A percentile compares a stretch with the other conserved stretches of the same genome.
phyloP scores from a whole-genome alignment of 2,888 invertebrate genomes.

The Caenorhabditis doughertyi region DNA sequence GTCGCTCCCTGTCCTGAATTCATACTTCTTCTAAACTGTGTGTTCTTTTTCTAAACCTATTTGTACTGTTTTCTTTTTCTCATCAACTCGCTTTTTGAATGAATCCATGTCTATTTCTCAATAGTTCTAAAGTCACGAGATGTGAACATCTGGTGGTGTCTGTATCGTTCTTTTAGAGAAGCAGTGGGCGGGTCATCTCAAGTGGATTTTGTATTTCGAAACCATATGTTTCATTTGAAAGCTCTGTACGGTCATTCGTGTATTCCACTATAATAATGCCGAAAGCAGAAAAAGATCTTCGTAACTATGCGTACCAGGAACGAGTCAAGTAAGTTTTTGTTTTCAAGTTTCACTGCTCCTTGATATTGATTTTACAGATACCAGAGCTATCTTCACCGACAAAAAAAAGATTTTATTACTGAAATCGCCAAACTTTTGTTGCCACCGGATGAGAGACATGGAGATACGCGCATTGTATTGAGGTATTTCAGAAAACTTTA shows the following conservation, averaged over 20 bases:
- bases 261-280: too few species aligned
- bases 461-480: not conserved
- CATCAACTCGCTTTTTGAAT: not conserved
- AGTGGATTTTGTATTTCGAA: too few species aligned
- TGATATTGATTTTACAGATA: too few species aligned
- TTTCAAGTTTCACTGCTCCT: too few species aligned
- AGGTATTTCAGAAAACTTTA: not conserved
- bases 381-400: not conserved
- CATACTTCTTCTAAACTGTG: not conserved
- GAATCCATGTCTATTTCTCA: slow-evolving; percentile 1
- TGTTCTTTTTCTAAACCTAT: not conserved
- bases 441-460: not conserved
- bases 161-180: not conserved
- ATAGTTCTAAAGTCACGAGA: not conserved
- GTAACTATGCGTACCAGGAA: too few species aligned
- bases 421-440: not conserved
- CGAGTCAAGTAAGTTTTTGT: too few species aligned
- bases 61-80: not conserved
- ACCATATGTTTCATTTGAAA: too few species aligned
- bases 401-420: not conserved
- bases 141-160: not conserved
- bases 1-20: slow-evolving; percentile 21
- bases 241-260: too few species aligned
- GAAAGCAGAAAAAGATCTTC: too few species aligned
- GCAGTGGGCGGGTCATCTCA: slow-evolving; percentile 1